Conservation (phyloP, 2,797 vertebrate genomes). For the Trachurus trachurus region DNA sequence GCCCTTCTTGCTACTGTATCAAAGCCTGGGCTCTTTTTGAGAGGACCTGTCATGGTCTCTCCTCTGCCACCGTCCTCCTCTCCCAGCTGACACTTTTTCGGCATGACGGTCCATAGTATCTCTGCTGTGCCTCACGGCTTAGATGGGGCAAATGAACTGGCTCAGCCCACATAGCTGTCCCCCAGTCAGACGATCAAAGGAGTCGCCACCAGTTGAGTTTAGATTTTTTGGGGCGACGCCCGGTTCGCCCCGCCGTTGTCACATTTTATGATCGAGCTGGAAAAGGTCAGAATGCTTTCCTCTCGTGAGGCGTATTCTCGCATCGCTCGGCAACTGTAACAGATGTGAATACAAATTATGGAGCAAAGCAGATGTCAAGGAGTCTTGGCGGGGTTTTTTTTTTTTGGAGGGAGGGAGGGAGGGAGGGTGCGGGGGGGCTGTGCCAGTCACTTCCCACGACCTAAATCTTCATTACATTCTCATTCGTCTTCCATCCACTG, state of each 20-base stretch:
- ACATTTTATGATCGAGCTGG: conserved; percentile 49
- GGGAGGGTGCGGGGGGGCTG: neutral
- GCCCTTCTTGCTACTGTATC: conserved; percentile 34
- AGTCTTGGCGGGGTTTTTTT: conserved; percentile 11
- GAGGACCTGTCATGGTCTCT: conserved; percentile 6
- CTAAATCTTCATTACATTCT: conserved; percentile 74
- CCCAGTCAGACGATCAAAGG: conserved; percentile 26
- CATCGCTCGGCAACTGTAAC: conserved; percentile 14
- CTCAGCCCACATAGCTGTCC: conserved; percentile 19
- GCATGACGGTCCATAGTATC: neutral
- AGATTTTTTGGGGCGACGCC: conserved; percentile 32
- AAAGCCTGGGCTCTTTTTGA: conserved; percentile 30
- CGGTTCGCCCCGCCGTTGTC: conserved; percentile 11
- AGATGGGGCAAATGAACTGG: conserved; percentile 26
- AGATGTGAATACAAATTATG: conserved; percentile 48
- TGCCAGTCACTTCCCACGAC: conserved; percentile 71
- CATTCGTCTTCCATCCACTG: conserved; percentile 53
- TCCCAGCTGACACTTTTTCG: conserved; percentile 18
- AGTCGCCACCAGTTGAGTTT: conserved; percentile 24
- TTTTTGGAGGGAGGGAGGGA: neutral
- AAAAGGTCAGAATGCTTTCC: conserved; percentile 63
- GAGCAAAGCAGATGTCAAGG: conserved; percentile 62
- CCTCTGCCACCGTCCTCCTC: conserved; percentile 12
- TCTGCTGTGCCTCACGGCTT: conserved; percentile 38
- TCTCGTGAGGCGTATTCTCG: conserved; percentile 54